Conservation (phyloP, 2,888 invertebrate species). For the Temnothorax rugatulus region DNA sequence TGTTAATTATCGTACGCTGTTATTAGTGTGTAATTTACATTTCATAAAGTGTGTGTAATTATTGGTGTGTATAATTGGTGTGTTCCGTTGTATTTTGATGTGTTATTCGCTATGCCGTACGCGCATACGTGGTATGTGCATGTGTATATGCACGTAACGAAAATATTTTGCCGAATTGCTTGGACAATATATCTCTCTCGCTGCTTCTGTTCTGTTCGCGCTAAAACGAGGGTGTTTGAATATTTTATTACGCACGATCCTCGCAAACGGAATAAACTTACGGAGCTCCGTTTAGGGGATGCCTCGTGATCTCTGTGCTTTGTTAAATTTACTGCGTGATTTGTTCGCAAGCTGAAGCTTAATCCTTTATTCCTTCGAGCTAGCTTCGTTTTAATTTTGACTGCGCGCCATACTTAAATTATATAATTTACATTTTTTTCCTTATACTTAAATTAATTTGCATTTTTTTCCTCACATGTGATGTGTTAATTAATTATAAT, state of each 20-base stretch:
- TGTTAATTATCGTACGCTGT: constrained; percentile 3
- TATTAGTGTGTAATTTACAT: constrained; percentile 7
- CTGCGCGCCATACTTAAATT: neutral
- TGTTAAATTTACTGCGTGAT: constrained; percentile 12
- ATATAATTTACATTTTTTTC: neutral
- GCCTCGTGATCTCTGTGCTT: constrained; percentile 24
- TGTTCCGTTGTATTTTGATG: neutral
- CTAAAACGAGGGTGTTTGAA: neutral
- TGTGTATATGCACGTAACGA: constrained; percentile 13
- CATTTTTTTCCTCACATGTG: too few relatives aligned
- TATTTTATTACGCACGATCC: constrained; percentile 35
- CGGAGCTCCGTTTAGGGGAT: constrained; percentile 50
- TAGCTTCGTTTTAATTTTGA: neutral
- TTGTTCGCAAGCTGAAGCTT: neutral
- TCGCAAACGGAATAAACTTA: constrained; percentile 50
- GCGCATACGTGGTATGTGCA: neutral
- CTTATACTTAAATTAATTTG: neutral
- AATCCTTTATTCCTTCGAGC: neutral
- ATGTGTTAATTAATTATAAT: neutral
- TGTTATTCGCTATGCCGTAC: neutral
- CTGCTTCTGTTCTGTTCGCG: neutral
- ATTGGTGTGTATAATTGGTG: constrained; percentile 11
- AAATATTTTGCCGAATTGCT: constrained; percentile 23
- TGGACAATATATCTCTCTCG: neutral
- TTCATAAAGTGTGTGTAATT: neutral